Conservation (phyloP, 1,140 invertebrate genomes). For the Solenopsis invicta region DNA sequence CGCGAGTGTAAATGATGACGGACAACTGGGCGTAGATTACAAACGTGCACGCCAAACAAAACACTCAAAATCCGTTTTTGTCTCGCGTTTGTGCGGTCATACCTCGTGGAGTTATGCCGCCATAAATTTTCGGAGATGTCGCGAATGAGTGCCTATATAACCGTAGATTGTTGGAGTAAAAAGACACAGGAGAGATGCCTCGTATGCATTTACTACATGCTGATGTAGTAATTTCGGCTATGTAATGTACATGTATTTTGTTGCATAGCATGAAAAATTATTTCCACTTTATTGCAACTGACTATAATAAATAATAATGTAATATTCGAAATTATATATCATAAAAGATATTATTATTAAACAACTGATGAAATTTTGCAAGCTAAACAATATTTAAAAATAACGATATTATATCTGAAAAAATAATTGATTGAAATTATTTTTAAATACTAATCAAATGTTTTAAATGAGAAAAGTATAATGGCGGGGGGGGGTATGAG, state of each 20-base stretch:
- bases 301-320: neutral
- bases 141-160: constrained; percentile 55
- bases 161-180: constrained; percentile 48
- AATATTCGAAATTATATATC: neutral
- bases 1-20: constrained; percentile 46
- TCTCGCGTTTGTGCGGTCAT: constrained; percentile 42
- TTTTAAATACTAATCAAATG: neutral
- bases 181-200: constrained; percentile 36
- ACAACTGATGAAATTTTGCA: neutral
- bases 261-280: neutral
- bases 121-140: constrained; percentile 57
- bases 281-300: constrained; percentile 23
- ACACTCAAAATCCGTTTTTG: constrained; percentile 56
- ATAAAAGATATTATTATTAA: neutral
- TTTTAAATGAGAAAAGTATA: neutral
- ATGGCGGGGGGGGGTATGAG: no score
- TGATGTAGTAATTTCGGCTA: constrained; percentile 33
- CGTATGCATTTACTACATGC: constrained; percentile 46
- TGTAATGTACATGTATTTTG: constrained; percentile 23
- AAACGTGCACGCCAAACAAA: constrained; percentile 42
- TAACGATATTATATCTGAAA: neutral
- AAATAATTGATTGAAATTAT: neutral
- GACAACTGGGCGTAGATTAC: constrained; percentile 45
- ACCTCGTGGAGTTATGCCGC: constrained; percentile 42
- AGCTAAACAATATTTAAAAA: neutral